These are phyloP conservation scores for Bolinopsis microptera DNA, from an alignment of 37 sponge, comb jelly and placozoan species.

Conservation along the genomic window DNA sequence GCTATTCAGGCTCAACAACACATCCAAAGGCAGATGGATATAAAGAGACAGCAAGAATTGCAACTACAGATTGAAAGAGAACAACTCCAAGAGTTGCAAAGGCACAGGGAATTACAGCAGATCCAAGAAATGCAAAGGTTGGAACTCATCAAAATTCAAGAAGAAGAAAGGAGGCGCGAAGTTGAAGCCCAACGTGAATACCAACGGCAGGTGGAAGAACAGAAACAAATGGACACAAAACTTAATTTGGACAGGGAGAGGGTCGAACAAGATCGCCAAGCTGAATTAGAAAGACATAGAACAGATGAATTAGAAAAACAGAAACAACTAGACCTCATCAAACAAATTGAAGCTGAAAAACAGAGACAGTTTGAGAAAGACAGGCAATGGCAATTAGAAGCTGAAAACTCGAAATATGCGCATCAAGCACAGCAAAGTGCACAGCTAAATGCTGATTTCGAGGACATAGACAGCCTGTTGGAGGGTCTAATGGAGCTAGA, in stretches of 20 bases:
- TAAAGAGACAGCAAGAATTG: slow-evolving; percentile 15
- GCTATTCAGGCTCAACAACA: slow-evolving; percentile 28
- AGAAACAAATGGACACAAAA: background rate
- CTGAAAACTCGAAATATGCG: background rate
- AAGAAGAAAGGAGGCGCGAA: slow-evolving; percentile 28
- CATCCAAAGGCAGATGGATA: background rate
- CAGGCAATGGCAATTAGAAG: background rate
- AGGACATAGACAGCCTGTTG: slow-evolving; percentile 57
- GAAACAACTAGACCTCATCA: background rate
- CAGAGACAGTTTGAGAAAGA: slow-evolving; percentile 5
- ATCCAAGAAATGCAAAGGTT: slow-evolving; percentile 8
- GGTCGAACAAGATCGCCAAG: background rate
- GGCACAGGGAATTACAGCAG: slow-evolving; percentile 18
- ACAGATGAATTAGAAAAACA: background rate
- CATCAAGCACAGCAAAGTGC: slow-evolving; percentile 1
- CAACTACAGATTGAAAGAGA: slow-evolving; percentile 14
- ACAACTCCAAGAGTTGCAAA: slow-evolving; percentile 24
- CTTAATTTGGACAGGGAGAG: background rate
- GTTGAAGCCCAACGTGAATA: background rate
- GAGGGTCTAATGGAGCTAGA: slow-evolving; percentile 34
- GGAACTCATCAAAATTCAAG: slow-evolving; percentile 22
- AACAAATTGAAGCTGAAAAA: slow-evolving; percentile 25
- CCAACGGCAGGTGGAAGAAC: background rate
- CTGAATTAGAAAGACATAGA: background rate
- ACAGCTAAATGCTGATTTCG: background rate